Base-by-base conservation (phyloP, 2,888 invertebrate genomes). In the Habroteleia sp. region DNA sequence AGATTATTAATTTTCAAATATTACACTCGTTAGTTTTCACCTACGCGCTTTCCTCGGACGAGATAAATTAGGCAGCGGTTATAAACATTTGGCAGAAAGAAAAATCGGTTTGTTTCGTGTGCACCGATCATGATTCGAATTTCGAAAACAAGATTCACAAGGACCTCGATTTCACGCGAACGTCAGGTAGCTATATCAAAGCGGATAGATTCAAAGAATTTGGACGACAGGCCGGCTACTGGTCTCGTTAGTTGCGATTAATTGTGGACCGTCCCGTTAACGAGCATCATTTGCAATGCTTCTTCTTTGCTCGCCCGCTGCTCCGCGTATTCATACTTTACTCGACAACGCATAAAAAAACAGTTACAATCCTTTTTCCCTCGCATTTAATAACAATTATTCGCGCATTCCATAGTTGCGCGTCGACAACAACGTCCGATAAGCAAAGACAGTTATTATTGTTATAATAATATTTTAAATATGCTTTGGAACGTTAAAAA, bases 231-330 rank as follows among this genome's bases (percentile, higher is more conserved):
- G 31, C 74, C 74, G n/a, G 80, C 78, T 73, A 77, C 76, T 68
- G 66, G 69, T 76, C 83, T 86, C 81, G 84, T 86, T 84, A 84
- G 79, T 54, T 56, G 62, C 77, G 79, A 84, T 85, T 86, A 86
- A 85, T 87, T 85, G 81, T 83, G 73, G 79, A 73, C 74, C 81
- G 78, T 83, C 83, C 80, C 79, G 77, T 81, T 84, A 85, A 83
- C 82, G 80, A 83, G 80, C 76, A 77, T 79, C 81, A 82, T 85
- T 85, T 85, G 83, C 83, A 82, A 85, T 82, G 82, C 83, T 82
- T 82, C 81, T 82, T 77, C 80, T 81, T 80, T 79, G 78, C 80
- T 74, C 79, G 56, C 17, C 52, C 48, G 39, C 48, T 54, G 48
- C 46, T 46, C n/a, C 27, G 50, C 41, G 52, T 39, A 56, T 56